Evolutionary conservation across 2,888 invertebrate species (phyloP), one percentile per base, ranked within the genome.

Genomic region (Pyrgus malvae): DNA sequence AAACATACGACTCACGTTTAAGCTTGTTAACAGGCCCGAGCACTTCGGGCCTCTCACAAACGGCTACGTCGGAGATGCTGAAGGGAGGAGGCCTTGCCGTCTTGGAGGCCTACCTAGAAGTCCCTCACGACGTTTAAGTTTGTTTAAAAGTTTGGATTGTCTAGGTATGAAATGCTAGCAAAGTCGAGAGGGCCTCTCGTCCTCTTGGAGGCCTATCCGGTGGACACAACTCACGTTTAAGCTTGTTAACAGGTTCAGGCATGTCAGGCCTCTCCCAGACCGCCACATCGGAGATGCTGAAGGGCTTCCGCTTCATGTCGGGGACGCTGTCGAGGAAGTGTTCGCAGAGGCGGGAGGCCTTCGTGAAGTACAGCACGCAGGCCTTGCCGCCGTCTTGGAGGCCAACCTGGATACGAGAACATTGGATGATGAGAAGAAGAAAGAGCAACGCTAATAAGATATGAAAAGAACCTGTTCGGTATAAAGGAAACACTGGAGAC

Each of bases 61-160:
- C 80, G 8, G 61, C 64, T 0, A 89, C 76, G 9, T 81, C 85
- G 7, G 83, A 70, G 48, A 90, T 89, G 64, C 85, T 84, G 71
- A 79, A 90, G 0, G 89, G 84, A 56, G 57, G 87, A 89, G 0
- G 85, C 83, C 44, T 81, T 85, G 3, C 90, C 90, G 1, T 75
- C 87, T 38, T 73, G 83, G 0, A 90, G 78, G 6, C 87, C 81
- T 4, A 88, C 79, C 88, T 87, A n/a, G n/a, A n/a, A n/a, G n/a
- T n/a, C n/a, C n/a, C n/a, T n/a, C n/a, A n/a, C n/a, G n/a, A n/a
- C n/a, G n/a, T n/a, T n/a, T n/a, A n/a, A n/a, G n/a, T n/a, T n/a
- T n/a, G n/a, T n/a, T n/a, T n/a, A n/a, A n/a, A n/a, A n/a, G n/a
- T n/a, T n/a, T n/a, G n/a, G n/a, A n/a, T n/a, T n/a, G n/a, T n/a